Evolutionary conservation across 2,113 vertebrate genomes (phyloP).

Genomic region (Gobiocypris rarus): DNA sequence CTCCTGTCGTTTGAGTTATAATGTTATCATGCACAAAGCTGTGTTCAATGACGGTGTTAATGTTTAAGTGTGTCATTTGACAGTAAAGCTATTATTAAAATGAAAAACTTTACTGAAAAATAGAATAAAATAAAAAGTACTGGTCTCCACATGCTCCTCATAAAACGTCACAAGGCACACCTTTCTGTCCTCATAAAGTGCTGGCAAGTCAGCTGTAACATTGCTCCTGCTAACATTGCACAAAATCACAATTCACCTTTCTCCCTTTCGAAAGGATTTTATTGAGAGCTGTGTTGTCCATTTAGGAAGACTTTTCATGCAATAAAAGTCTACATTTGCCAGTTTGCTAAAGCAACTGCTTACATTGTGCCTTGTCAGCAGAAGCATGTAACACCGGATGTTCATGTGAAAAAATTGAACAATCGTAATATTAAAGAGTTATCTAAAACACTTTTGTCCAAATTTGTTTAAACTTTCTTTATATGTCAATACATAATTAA

Average conservation of each 20-base stretch:
- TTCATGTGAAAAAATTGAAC: too few species aligned
- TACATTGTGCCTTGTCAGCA: neutral
- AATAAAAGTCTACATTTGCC: neutral
- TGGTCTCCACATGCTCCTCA: neutral
- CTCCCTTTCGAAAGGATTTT: neutral
- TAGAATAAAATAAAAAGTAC: too few species aligned
- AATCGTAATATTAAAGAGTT: neutral
- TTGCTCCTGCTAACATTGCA: neutral
- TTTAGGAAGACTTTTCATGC: neutral
- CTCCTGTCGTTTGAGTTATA: conserved; percentile 5
- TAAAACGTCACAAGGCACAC: conserved; percentile 4
- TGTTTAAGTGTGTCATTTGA: conserved; percentile 13
- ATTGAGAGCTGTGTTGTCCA: neutral
- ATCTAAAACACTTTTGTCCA: too few species aligned
- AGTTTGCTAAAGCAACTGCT: neutral
- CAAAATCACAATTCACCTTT: neutral
- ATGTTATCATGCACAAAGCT: neutral
- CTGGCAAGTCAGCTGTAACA: neutral
- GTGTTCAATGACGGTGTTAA: conserved; percentile 1
- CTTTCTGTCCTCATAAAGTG: neutral
- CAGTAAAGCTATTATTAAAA: conserved; percentile 36
- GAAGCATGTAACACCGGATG: neutral
- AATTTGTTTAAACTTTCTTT: too few species aligned
- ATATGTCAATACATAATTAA: too few species aligned
- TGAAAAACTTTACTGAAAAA: too few species aligned